Conservation (phyloP, 2,113 vertebrate genomes). For the Centropus bengalensis region DNA sequence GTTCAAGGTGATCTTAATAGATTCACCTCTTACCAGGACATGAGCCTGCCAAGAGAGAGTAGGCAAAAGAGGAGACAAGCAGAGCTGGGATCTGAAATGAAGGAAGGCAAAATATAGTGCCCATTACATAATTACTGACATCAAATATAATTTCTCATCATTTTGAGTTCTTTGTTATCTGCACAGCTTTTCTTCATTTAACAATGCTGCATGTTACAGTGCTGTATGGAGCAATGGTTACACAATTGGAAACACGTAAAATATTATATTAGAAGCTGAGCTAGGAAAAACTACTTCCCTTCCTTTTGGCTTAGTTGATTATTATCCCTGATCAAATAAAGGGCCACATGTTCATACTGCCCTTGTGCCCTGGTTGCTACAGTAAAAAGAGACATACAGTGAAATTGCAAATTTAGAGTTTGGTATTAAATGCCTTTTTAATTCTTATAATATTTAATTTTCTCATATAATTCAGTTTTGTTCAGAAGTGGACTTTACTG, state of each 20-base stretch:
- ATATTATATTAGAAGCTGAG: conserved; percentile 73
- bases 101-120: neutral
- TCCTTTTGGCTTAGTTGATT: conserved; percentile 81
- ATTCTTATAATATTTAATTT: neutral
- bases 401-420: conserved; percentile 54
- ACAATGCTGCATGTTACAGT: conserved; percentile 27
- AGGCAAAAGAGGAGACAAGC: neutral
- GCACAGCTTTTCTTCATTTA: neutral
- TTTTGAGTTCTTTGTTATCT: neutral
- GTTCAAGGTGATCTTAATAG: neutral
- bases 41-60: neutral
- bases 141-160: neutral
- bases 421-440: conserved; percentile 23
- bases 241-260: conserved; percentile 63
- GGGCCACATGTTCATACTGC: conserved; percentile 81
- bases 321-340: conserved; percentile 87
- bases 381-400: conserved; percentile 65
- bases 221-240: conserved; percentile 32
- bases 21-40: neutral
- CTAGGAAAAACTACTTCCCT: conserved; percentile 74
- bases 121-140: neutral
- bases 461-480: neutral
- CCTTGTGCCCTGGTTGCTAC: conserved; percentile 78
- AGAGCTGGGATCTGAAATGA: neutral
- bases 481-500: neutral